A percentile compares a stretch with the other conserved stretches of the same genome.
These are phyloP conservation scores for Lophotriccus pileatus DNA, from an alignment of 2,797 vertebrate genomes.

Conservation along the genomic window DNA sequence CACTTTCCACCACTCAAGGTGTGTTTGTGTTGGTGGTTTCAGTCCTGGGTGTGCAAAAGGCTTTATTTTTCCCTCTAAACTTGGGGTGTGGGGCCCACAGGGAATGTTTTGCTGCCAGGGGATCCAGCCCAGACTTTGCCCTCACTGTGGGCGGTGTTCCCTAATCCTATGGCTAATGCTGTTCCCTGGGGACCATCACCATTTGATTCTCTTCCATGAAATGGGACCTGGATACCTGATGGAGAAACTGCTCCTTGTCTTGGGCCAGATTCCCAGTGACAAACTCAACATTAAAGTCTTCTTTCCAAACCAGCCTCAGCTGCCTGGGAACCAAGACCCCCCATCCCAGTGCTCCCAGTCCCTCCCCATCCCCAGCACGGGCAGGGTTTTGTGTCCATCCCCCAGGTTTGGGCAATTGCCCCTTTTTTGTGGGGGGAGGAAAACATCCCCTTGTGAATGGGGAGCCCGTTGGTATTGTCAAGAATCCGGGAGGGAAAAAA, in stretches of 20 bases:
- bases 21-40: neutral
- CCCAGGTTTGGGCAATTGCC: neutral
- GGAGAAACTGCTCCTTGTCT: neutral
- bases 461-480: neutral
- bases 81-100: fast-evolving
- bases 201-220: neutral
- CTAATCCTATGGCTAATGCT: neutral
- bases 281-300: neutral
- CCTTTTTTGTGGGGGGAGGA: too few species aligned
- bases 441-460: fast-evolving
- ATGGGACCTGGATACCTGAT: neutral
- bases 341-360: neutral
- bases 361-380: neutral
- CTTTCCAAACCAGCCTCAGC: neutral
- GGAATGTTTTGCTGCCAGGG: neutral
- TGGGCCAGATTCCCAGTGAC: neutral
- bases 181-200: neutral
- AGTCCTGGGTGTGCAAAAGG: neutral
- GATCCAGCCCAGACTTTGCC: fast-evolving
- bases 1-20: neutral
- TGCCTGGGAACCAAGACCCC: neutral
- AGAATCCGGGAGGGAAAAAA: neutral
- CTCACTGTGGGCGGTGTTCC: neutral
- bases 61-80: neutral
- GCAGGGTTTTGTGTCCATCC: neutral